A percentile compares a stretch with the other conserved stretches of the same genome.
Evolutionary conservation across 2,888 invertebrate genomes (phyloP).

Genomic region (Eretmocerus hayati): DNA sequence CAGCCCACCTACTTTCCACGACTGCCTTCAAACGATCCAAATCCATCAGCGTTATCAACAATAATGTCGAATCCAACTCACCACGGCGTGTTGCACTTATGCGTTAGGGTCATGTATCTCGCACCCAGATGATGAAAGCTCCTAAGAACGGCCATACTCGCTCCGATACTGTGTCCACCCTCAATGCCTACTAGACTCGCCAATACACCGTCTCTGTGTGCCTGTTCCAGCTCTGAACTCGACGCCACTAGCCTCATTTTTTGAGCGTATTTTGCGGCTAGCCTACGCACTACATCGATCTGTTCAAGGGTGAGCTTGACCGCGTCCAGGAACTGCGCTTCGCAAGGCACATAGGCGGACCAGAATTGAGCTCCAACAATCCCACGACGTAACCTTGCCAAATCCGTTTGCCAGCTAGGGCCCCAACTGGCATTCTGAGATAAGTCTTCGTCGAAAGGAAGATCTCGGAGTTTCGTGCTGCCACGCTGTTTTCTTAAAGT

Average conservation of each 20-base stretch:
- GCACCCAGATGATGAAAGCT: conserved; percentile 61
- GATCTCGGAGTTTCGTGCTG: conserved; percentile 39
- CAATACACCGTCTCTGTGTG: conserved; percentile 55
- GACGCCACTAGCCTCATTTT: conserved; percentile 48
- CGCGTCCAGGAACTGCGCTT: conserved; percentile 59
- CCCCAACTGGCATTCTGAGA: conserved; percentile 40
- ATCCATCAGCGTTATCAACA: no score
- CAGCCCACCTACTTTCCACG: no score
- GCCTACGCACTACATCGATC: conserved; percentile 58
- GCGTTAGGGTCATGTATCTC: conserved; percentile 60
- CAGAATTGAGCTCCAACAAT: conserved; percentile 50
- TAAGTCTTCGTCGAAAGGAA: conserved; percentile 45
- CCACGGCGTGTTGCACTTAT: conserved; percentile 65
- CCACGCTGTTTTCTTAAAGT: conserved; percentile 43
- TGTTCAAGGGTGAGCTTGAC: conserved; percentile 62
- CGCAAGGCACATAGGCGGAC: conserved; percentile 53
- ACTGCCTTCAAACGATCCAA: no score
- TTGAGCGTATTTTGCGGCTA: conserved; percentile 39
- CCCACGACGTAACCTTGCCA: conserved; percentile 48
- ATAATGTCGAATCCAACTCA: no score
- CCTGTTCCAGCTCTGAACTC: conserved; percentile 55
- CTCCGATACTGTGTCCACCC: conserved; percentile 63
- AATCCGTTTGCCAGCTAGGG: conserved; percentile 50
- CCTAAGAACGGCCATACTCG: conserved; percentile 59
- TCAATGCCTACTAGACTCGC: conserved; percentile 60